Evolutionary conservation across 2,888 invertebrate species (phyloP), one percentile per base, ranked within the genome.

Genomic region (Spilosoma lubricipeda): DNA sequence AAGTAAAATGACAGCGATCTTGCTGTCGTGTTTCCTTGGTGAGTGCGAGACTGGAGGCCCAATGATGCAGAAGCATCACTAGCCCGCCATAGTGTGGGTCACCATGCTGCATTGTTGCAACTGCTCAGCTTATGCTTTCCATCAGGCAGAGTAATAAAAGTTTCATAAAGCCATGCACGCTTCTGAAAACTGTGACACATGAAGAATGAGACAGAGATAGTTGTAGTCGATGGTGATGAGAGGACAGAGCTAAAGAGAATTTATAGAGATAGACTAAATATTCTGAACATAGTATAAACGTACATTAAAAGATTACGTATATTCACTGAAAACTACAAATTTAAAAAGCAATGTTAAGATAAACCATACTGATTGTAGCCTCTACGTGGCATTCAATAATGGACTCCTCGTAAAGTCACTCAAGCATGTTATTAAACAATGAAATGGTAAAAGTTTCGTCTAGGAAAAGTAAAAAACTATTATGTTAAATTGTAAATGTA

Each of bases 391-490:
- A 45, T 59, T 30, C 65, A 39, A 45, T 59, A 70, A 33, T 65
- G 74, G 75, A 33, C 63, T 74, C 8, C 36, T 13, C 64, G 73
- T 82, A 79, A 79, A 83, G 3, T 71, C 83, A 79, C 11, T 63
- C 73, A 74, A 18, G 76, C 83, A 74, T 80, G 81, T 76, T 77
- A 84, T 84, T 78, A 56, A 23, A 66, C 71, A 69, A 75, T 39
- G 39, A 64, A 68, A 64, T 11, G 59, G n/a, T 70, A 68, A 52
- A 77, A 67, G 48, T 59, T 52, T 68, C 65, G 3, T 70, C 74
- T 63, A 68, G 33, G 74, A 65, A 71, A 70, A 74, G 59, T 56
- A 7, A 33, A 27, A 11, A 63, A 68, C 27, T 56, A 64, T 67
- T 42, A 65, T 66, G 33, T 15, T 33, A 33, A 11, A n/a, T 42